These are phyloP conservation scores for Cydia fagiglandana DNA, from an alignment of 1,140 invertebrate species.

Conservation along the genomic window DNA sequence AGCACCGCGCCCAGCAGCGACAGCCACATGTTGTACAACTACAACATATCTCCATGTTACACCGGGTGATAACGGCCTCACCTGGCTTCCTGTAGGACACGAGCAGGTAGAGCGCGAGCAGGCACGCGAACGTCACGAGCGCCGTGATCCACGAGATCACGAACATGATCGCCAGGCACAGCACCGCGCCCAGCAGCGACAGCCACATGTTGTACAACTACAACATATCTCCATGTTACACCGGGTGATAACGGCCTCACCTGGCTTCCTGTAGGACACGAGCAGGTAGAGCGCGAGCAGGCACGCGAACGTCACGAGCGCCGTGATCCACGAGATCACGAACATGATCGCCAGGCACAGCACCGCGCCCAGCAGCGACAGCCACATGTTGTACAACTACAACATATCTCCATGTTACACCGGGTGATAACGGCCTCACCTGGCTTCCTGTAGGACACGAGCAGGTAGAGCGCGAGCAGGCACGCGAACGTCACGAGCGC, in stretches of 20 bases:
- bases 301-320: conserved; percentile 91
- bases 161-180: conserved; percentile 97
- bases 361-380: conserved; percentile 92
- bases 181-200: conserved; percentile 90
- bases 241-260: conserved; percentile 56
- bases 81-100: conserved; percentile 90
- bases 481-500: conserved; percentile 92
- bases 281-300: conserved; percentile 93
- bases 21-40: conserved; percentile 97
- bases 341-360: conserved; percentile 97
- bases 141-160: conserved; percentile 96
- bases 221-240: no score
- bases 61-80: conserved; percentile 44
- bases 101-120: conserved; percentile 92
- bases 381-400: conserved; percentile 95
- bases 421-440: conserved; percentile 64
- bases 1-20: conserved; percentile 92
- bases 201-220: conserved; percentile 97
- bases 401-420: no score
- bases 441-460: conserved; percentile 89
- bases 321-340: conserved; percentile 95
- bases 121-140: conserved; percentile 90
- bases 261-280: conserved; percentile 89
- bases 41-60: no score
- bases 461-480: conserved; percentile 92